A percentile compares a stretch with the other conserved stretches of the same genome.
Evolutionary conservation across 2,888 invertebrate species (phyloP).

Genomic region (Drosophila gaucha): DNA sequence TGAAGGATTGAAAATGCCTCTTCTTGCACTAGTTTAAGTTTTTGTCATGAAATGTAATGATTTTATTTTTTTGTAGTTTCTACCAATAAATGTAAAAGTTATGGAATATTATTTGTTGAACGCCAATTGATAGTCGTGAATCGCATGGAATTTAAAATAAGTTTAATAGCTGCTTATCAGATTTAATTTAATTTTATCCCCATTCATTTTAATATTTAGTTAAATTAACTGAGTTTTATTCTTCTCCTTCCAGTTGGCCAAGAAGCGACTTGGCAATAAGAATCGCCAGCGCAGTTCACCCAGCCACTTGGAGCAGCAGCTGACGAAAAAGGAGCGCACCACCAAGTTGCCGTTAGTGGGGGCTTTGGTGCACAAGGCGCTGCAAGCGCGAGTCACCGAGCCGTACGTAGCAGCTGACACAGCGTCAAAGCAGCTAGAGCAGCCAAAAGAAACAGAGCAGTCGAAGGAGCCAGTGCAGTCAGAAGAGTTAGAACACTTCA

Average conservation of each 20-base stretch:
- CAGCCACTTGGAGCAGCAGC: slow-evolving; percentile 48
- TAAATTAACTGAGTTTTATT: background rate
- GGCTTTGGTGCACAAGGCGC: slow-evolving; percentile 56
- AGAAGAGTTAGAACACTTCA: background rate
- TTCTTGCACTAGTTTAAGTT: no score
- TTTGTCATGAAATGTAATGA: no score
- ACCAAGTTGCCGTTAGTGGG: slow-evolving; percentile 64
- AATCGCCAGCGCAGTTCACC: slow-evolving; percentile 29
- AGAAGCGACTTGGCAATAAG: slow-evolving; percentile 56
- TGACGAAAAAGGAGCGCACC: slow-evolving; percentile 56
- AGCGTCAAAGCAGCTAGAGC: background rate
- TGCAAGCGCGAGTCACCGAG: slow-evolving; percentile 33
- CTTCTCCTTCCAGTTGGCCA: slow-evolving; percentile 46
- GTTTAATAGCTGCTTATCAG: no score
- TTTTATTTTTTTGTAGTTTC: no score
- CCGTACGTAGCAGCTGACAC: background rate
- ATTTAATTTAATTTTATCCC: no score
- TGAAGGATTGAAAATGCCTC: no score
- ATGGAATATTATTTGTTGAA: no score
- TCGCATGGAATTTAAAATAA: no score
- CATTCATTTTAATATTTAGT: no score
- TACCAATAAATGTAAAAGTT: no score
- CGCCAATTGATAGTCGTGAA: no score
- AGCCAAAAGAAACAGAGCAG: background rate
- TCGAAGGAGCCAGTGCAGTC: background rate